phyloP scores from a whole-genome alignment of 2,888 invertebrate genomes.

The Ophion slaviceki region DNA sequence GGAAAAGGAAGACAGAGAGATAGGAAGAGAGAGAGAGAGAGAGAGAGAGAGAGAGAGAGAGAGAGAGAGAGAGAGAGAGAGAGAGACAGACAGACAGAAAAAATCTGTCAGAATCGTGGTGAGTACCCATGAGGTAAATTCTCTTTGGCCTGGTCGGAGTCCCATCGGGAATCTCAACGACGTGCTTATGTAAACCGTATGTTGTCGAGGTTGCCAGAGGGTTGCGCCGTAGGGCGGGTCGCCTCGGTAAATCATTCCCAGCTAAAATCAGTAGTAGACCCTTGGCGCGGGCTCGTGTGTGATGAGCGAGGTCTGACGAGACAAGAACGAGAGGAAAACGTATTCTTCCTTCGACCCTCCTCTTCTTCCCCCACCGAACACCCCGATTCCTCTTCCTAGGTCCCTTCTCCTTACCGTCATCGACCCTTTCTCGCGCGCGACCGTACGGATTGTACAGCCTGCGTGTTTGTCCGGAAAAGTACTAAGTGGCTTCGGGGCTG shows the following conservation, averaged over 20 bases:
- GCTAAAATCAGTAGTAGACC: slow-evolving; percentile 56
- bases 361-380: background rate
- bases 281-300: slow-evolving; percentile 45
- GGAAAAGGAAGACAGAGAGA: background rate
- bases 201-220: slow-evolving; percentile 69
- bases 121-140: slow-evolving; percentile 65
- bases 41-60: background rate
- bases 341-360: slow-evolving; percentile 6
- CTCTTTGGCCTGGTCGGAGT: slow-evolving; percentile 59
- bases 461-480: slow-evolving; percentile 74
- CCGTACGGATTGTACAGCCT: slow-evolving; percentile 29
- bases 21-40: background rate
- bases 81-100: slow-evolving; percentile 18
- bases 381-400: background rate
- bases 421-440: slow-evolving; percentile 37
- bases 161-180: slow-evolving; percentile 73
- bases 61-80: background rate
- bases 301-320: slow-evolving; percentile 46
- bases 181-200: slow-evolving; percentile 77
- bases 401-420: background rate
- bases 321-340: slow-evolving; percentile 22
- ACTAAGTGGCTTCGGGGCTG: slow-evolving; percentile 70
- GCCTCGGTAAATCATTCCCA: slow-evolving; percentile 76
- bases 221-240: slow-evolving; percentile 46
- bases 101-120: slow-evolving; percentile 40